These are phyloP conservation scores for Passerina amoena DNA, from an alignment of 2,113 vertebrate genomes.

Conservation along the genomic window DNA sequence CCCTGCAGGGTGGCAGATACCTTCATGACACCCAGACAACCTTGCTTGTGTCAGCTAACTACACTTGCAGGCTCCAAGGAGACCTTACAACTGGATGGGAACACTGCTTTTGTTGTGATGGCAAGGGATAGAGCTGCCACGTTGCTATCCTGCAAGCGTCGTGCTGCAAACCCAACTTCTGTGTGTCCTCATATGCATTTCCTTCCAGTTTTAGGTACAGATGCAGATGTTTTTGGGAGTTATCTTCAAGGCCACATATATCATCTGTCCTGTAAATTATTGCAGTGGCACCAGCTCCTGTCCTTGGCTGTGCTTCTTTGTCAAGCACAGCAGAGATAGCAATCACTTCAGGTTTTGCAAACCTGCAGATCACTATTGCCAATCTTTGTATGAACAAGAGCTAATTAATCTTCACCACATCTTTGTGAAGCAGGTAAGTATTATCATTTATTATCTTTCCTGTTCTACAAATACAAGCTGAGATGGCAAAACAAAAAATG, in stretches of 20 bases:
- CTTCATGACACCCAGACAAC: rapidly evolving
- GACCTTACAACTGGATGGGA: background rate
- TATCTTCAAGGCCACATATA: slow-evolving; percentile 24
- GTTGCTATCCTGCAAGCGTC: rapidly evolving
- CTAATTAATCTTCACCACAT: slow-evolving; percentile 55
- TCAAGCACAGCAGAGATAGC: background rate
- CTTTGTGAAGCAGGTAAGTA: background rate
- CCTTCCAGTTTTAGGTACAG: background rate
- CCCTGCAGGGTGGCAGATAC: background rate
- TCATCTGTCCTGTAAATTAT: background rate
- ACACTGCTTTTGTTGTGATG: background rate
- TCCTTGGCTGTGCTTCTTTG: slow-evolving; percentile 51
- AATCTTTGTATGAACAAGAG: slow-evolving; percentile 18
- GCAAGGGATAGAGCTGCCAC: background rate
- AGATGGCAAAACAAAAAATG: slow-evolving; percentile 21
- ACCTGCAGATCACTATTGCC: slow-evolving; percentile 21
- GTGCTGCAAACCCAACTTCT: background rate
- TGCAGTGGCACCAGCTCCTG: slow-evolving; percentile 24
- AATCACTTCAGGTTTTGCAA: slow-evolving; percentile 27
- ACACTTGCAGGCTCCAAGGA: background rate
- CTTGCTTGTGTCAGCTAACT: background rate
- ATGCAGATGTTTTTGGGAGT: background rate
- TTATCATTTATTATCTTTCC: slow-evolving; percentile 44
- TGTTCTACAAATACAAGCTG: slow-evolving; percentile 19
- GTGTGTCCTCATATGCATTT: background rate